Conservation (phyloP, 92 coral and sea anemone genomes). For the Phymanthus crucifer region DNA sequence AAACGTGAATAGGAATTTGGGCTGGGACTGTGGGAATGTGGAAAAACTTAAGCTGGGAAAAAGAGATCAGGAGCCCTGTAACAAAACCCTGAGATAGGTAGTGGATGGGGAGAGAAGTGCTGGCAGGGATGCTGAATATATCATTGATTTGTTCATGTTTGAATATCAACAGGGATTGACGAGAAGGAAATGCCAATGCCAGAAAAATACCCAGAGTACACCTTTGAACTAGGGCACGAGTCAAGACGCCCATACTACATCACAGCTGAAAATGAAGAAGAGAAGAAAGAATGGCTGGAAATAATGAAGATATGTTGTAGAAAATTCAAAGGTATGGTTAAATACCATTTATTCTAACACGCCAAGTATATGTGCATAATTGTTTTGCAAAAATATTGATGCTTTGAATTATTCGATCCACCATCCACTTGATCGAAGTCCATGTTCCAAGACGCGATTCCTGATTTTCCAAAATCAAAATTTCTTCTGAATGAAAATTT, state of each 20-base stretch:
- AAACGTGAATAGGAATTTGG: no score
- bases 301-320: constrained; percentile 74
- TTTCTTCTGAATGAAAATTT: no score
- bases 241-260: constrained; percentile 81
- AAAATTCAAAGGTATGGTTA: constrained; percentile 41
- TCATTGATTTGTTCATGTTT: neutral
- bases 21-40: no score
- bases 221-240: constrained; percentile 79
- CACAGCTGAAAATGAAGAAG: constrained; percentile 84
- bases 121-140: neutral
- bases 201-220: constrained; percentile 78
- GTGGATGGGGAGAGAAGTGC: no score
- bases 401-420: neutral
- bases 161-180: constrained; percentile 53
- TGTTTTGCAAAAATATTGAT: neutral
- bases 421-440: no score
- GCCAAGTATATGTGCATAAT: neutral
- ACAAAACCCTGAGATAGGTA: no score
- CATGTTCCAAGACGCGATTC: no score
- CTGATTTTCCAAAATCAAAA: no score
- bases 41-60: no score
- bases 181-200: constrained; percentile 72
- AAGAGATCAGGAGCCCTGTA: no score
- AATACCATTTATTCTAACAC: neutral
- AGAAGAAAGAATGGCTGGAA: constrained; percentile 83